Evolutionary conservation across 2,888 invertebrate genomes (phyloP).

Genomic region (Heliconius erato): DNA sequence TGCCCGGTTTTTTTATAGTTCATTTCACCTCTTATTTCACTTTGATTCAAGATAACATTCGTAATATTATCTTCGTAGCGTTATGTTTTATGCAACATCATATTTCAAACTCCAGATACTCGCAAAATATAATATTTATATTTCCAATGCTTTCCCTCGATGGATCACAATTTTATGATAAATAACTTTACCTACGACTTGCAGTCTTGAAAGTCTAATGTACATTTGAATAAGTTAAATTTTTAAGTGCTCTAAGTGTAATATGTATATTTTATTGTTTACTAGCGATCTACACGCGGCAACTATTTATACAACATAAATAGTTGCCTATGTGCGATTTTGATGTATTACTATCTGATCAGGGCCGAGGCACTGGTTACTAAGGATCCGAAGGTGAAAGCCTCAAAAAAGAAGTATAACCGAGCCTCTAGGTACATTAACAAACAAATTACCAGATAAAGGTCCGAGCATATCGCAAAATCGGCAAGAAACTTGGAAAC

Average conservation of each 20-base stretch:
- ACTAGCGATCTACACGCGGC: too few species aligned
- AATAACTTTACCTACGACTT: neutral
- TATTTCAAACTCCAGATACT: slow-evolving; percentile 10
- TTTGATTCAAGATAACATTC: neutral
- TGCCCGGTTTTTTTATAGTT: neutral
- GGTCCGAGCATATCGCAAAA: too few species aligned
- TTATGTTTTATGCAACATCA: slow-evolving; percentile 30
- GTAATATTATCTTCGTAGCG: neutral
- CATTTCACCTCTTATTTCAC: neutral
- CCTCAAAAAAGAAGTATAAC: too few species aligned
- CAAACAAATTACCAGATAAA: too few species aligned
- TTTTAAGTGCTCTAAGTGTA: too few species aligned
- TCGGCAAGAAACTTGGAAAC: too few species aligned
- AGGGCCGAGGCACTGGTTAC: too few species aligned
- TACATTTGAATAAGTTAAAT: slow-evolving; percentile 3
- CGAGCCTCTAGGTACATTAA: too few species aligned
- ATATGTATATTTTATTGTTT: neutral
- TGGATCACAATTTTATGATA: slow-evolving; percentile 18
- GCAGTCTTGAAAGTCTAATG: slow-evolving; percentile 17
- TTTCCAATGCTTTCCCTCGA: neutral
- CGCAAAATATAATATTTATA: neutral
- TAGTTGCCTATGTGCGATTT: too few species aligned
- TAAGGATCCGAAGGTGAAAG: too few species aligned
- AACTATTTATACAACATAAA: too few species aligned
- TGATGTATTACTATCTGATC: too few species aligned